Percentiles rank a stretch among this genome's conserved stretches.
phyloP scores from a whole-genome alignment of 2,113 vertebrate species.

The Cichladusa arquata region DNA sequence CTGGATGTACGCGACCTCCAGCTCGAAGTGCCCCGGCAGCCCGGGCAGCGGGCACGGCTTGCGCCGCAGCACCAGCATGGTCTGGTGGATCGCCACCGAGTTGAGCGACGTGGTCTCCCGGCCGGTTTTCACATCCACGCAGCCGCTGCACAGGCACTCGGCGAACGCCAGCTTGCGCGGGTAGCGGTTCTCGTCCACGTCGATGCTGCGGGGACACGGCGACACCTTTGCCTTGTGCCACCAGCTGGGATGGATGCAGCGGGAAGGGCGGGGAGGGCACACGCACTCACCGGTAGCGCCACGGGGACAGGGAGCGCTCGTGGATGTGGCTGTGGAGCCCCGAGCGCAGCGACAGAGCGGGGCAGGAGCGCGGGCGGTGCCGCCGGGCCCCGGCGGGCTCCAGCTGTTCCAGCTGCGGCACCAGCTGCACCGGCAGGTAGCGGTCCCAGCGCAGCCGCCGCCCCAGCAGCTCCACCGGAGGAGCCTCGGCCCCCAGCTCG shows the following conservation, averaged over 20 bases:
- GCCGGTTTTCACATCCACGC: conserved; percentile 69
- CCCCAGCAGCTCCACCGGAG: neutral
- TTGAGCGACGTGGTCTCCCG: conserved; percentile 71
- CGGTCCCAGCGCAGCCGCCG: conserved; percentile 48
- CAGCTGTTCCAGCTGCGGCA: conserved; percentile 42
- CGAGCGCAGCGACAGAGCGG: neutral
- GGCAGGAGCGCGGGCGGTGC: neutral
- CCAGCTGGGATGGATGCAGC: too few species aligned
- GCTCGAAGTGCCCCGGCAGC: neutral
- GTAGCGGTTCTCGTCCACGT: conserved; percentile 61
- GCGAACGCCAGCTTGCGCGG: conserved; percentile 77
- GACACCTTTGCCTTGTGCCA: accelerated
- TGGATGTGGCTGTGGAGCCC: neutral
- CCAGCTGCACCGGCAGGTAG: conserved; percentile 47
- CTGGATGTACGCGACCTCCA: conserved; percentile 42
- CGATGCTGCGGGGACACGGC: conserved; percentile 43
- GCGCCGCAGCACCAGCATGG: conserved; percentile 75
- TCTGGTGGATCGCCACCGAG: conserved; percentile 74
- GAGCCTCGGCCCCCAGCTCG: conserved; percentile 10
- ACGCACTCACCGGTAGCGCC: conserved; percentile 75
- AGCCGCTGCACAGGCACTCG: conserved; percentile 82
- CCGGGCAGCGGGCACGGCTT: conserved; percentile 9
- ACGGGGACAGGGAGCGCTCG: conserved; percentile 84
- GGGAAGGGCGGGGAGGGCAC: too few species aligned
- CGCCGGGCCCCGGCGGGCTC: neutral